Base-by-base conservation (phyloP, 1,140 invertebrate genomes). In the Heliconius hermathena region DNA sequence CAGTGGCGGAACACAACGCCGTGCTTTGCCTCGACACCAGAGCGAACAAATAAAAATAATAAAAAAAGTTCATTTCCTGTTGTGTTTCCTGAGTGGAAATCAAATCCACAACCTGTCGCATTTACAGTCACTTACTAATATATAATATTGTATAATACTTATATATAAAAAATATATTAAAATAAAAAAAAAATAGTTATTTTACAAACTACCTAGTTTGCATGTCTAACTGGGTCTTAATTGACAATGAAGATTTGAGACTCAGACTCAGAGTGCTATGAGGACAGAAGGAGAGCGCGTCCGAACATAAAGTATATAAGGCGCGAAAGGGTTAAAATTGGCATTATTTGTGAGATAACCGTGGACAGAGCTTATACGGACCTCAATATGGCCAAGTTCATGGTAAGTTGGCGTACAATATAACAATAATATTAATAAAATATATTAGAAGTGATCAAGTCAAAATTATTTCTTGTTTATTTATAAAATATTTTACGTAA, bases 331-430 rank as follows among this genome's bases (percentile, higher is more conserved):
- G 74, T 78, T 74, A 26, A 38, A 52, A 13, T 73, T 66, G 6
- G 46, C 52, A 80, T 60, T 75, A 80, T 22, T 60, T 71, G 74
- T 76, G 70, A 72, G 52, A 46, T 73, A 71, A 49, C 9, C 66
- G 41, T 41, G 41, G 26, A 72, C 29, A 38, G n/a, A 57, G 22
- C 78, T 33, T 33, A 66, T 74, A 57, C 29, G 22, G 20, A 79
- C 8, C 13, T 29, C 8, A 82, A 60, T 70, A 85, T 85, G 83
- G 73, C 80, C 29, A 85, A 85, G 57, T 78, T 84, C 36, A 29
- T 81, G 78, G 83, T 85, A 73, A 81, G 83, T 82, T 57, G 26
- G 18, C 0, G 8, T 46, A 70, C 20, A 57, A 22, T 76, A 16
- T 3, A 22, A 66, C 3, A 26, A 66, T 66, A 66, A 29, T 66